phyloP scores from a whole-genome alignment of 2,888 invertebrate species.

The Xanthorhoe spadicearia region DNA sequence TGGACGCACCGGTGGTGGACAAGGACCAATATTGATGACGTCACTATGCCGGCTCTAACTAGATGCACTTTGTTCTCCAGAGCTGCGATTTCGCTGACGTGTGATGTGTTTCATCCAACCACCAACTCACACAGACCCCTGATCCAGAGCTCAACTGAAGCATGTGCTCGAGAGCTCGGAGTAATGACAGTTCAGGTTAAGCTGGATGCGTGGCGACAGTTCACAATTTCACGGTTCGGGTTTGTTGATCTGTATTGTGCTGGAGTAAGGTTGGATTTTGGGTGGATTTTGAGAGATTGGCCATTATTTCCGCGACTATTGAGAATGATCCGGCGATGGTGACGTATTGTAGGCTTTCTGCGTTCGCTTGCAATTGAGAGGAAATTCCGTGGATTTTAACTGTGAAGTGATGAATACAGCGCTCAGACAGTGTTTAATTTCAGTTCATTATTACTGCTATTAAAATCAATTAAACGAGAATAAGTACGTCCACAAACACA shows the following conservation, averaged over 20 bases:
- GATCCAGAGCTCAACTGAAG: conserved; percentile 8
- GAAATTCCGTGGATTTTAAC: conserved; percentile 53
- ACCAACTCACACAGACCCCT: conserved; percentile 55
- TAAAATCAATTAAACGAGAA: too few relatives aligned
- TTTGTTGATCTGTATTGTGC: conserved; percentile 34
- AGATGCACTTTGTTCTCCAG: conserved; percentile 76
- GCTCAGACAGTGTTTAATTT: neutral
- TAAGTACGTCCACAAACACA: too few relatives aligned
- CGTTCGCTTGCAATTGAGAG: conserved; percentile 63
- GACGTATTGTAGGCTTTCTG: conserved; percentile 80
- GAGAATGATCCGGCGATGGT: conserved; percentile 76
- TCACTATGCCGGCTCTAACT: conserved; percentile 70
- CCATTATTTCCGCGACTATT: conserved; percentile 74
- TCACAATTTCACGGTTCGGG: conserved; percentile 48
- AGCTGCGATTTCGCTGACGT: conserved; percentile 75
- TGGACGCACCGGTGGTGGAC: conserved; percentile 49
- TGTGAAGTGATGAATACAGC: conserved; percentile 28
- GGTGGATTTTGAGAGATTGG: conserved; percentile 32
- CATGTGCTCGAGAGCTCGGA: conserved; percentile 23
- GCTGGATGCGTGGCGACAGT: conserved; percentile 54
- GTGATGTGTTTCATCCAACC: conserved; percentile 66
- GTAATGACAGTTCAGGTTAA: conserved; percentile 52
- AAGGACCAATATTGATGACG: conserved; percentile 72
- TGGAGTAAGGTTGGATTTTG: conserved; percentile 49
- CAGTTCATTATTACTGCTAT: neutral